Conservation (phyloP, 1,140 invertebrate species). For the Papilio polyxenes region DNA sequence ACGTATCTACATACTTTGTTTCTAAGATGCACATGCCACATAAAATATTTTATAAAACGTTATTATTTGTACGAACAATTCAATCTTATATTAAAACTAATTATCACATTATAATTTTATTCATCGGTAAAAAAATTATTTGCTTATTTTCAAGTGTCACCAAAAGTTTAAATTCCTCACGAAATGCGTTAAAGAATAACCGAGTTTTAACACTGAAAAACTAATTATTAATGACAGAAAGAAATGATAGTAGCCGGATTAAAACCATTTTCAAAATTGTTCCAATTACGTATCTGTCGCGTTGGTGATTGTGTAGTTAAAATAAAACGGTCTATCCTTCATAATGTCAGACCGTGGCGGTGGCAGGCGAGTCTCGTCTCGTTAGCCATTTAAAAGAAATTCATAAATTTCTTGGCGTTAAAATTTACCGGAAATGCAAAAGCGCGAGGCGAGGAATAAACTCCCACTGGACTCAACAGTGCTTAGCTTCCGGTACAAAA, state of each 20-base stretch:
- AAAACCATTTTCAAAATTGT: constrained; percentile 24
- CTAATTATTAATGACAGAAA: not conserved
- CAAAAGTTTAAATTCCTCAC: not conserved
- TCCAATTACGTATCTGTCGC: constrained; percentile 26
- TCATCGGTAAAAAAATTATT: not conserved
- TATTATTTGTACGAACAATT: too few species aligned
- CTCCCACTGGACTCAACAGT: constrained; percentile 31
- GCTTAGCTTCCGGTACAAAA: constrained; percentile 32
- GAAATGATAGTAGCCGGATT: constrained; percentile 13
- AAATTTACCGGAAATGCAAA: constrained; percentile 36
- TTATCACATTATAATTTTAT: too few species aligned
- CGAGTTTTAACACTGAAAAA: not conserved
- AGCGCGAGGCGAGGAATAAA: constrained; percentile 34
- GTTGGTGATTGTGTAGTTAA: constrained; percentile 10
- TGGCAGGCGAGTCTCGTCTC: not conserved
- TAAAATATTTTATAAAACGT: too few species aligned
- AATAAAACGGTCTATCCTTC: constrained; percentile 32
- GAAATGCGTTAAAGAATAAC: not conserved
- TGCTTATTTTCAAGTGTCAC: not conserved
- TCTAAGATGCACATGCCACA: not conserved
- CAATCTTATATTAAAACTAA: too few species aligned
- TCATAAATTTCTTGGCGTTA: constrained; percentile 34
- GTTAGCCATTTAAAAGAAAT: constrained; percentile 36
- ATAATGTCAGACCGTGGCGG: not conserved
- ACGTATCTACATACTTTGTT: not conserved